Percentiles rank a stretch among this genome's conserved stretches.
phyloP scores from a whole-genome alignment of 2,113 vertebrate species.

The Arvicanthis niloticus region DNA sequence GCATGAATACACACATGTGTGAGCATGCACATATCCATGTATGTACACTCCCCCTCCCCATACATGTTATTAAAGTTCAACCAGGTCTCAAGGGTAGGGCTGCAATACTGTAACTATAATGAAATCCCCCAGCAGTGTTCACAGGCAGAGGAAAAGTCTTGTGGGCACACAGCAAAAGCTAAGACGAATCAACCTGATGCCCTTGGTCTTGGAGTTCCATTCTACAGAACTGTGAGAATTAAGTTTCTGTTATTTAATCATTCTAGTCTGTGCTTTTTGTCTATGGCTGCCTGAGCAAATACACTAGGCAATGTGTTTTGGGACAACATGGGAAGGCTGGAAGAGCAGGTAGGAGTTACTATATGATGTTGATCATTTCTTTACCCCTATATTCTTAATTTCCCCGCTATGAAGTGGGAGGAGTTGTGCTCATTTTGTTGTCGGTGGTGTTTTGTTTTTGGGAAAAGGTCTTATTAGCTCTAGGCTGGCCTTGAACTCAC shows the following conservation, averaged over 20 bases:
- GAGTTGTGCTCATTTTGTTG: no score
- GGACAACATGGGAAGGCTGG: neutral
- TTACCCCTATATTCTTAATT: neutral
- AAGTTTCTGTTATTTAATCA: neutral
- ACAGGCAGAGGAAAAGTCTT: neutral
- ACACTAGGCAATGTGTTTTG: neutral
- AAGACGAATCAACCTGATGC: neutral
- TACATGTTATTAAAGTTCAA: neutral
- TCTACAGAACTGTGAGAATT: neutral
- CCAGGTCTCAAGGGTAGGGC: no score
- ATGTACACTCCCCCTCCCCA: neutral
- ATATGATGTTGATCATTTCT: neutral
- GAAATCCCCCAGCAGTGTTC: no score
- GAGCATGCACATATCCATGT: neutral
- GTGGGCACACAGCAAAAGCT: rapidly evolving
- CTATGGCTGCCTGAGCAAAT: neutral
- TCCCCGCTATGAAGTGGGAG: neutral
- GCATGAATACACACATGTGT: neutral
- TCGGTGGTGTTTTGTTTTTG: no score
- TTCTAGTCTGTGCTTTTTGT: neutral
- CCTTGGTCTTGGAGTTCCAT: neutral
- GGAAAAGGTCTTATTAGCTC: neutral
- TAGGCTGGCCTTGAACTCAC: neutral
- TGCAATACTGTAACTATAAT: rapidly evolving
- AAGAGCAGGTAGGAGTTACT: neutral